Base-by-base conservation (phyloP, 2,797 vertebrate species). In the Mormyrops boulengeri region DNA sequence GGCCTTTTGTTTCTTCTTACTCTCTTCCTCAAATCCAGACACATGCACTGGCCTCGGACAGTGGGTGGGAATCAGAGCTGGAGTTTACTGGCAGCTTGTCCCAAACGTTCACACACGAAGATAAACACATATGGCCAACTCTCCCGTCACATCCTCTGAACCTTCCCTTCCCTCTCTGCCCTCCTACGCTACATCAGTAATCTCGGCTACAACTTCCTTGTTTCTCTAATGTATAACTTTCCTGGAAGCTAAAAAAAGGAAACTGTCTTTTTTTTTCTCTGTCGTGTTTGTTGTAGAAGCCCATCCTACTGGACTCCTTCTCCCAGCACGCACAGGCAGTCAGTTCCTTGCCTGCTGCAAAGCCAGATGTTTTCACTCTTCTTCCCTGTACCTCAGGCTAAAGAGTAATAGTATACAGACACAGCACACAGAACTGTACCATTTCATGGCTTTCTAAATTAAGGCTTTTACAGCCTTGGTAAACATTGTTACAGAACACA, bases 231-330 rank as follows among this genome's bases (percentile, higher is more conserved):
- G 30, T 52, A 26, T 89, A 69, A 53, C 85, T 89, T 87, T 89
- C 89, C 66, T 89, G 49, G 47, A 38, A 19, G 34, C 66, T 55
- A 30, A 87, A 87, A 66, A 87, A 85, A 30, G 89, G 69, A 87
- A 82, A 60, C 84, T 11, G 2, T 34, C 0, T 73, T 38, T 82
- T n/a, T 82, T 66, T n/a, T 9, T n/a, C 66, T 11, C 22, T 55
- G 19, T 30, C 22, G 26, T 84, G 9, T 19, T 34, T 49, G 41
- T 49, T 47, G n/a, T 34, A 11, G 41, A 53, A 55, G 84, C 80
- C 41, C 55, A 73, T 60, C 47, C 57, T 86, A 49, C 82, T 86
- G 82, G 30, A 47, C 77, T 47, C 19, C 38, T 52, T 80, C 26
- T 19, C 30, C 19, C 88, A 44, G 38, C 73, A 22, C 30, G 4